These are phyloP conservation scores for Hiodon tergisus DNA, from an alignment of 2,113 vertebrate genomes.

Conservation along the genomic window DNA sequence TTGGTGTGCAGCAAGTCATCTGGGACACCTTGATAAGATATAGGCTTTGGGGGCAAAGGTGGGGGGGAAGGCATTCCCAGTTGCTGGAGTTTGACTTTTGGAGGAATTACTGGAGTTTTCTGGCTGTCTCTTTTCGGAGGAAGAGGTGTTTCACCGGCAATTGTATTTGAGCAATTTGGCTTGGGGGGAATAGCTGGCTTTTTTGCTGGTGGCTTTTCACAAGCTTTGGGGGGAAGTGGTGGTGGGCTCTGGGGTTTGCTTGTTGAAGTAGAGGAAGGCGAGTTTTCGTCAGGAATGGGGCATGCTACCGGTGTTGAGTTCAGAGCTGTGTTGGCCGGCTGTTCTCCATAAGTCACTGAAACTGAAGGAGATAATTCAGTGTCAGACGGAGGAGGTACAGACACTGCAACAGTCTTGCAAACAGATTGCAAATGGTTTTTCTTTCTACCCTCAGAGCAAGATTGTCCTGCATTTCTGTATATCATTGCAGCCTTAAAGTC, in stretches of 20 bases:
- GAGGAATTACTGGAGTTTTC: conserved; percentile 31
- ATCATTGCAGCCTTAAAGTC: conserved; percentile 81
- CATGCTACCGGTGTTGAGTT: conserved; percentile 45
- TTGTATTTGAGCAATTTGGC: conserved; percentile 45
- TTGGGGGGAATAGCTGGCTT: conserved; percentile 61
- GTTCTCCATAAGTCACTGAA: conserved; percentile 79
- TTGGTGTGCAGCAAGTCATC: neutral
- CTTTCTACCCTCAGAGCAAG: conserved; percentile 66
- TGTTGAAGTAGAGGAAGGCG: conserved; percentile 18
- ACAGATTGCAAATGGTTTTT: conserved; percentile 50
- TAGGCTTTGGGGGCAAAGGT: conserved; percentile 31
- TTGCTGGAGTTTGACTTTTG: conserved; percentile 32
- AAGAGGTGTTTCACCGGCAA: conserved; percentile 42
- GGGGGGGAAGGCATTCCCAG: conserved; percentile 29
- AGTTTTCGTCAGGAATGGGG: conserved; percentile 40
- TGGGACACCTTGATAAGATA: neutral
- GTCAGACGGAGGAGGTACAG: conserved; percentile 64
- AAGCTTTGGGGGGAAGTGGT: conserved; percentile 43
- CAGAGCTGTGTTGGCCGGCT: conserved; percentile 45
- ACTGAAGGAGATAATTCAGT: conserved; percentile 85
- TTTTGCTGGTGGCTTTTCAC: conserved; percentile 43
- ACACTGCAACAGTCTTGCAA: conserved; percentile 64
- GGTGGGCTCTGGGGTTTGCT: conserved; percentile 29
- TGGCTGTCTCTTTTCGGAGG: conserved; percentile 46
- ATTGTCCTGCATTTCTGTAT: conserved; percentile 77